These are phyloP conservation scores for Ailurus styani DNA, from an alignment of 2,113 vertebrate species.

Conservation along the genomic window DNA sequence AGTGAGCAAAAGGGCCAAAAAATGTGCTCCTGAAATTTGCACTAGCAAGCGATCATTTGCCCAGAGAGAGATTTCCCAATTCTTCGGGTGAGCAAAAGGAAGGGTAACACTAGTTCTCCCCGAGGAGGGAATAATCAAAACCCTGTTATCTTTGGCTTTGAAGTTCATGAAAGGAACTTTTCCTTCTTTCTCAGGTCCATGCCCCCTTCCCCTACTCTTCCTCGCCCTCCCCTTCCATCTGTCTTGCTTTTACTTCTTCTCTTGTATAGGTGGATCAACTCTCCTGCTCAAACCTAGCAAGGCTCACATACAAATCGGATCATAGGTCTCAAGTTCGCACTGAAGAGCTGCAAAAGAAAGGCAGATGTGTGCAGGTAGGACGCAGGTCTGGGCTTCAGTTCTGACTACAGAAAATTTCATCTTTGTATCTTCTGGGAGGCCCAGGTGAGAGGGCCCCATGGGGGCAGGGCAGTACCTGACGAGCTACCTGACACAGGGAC, in stretches of 20 bases:
- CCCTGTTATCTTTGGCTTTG: not conserved
- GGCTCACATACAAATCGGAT: not conserved
- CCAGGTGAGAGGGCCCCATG: not conserved
- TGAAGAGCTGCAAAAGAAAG: not conserved
- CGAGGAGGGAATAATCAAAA: not conserved
- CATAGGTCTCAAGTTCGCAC: not conserved
- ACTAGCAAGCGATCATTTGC: not conserved
- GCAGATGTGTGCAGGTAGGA: not conserved
- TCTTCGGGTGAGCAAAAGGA: not conserved
- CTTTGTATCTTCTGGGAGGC: rapidly evolving
- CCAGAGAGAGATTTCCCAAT: not conserved
- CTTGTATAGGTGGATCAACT: not conserved
- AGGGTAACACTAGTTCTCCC: not conserved
- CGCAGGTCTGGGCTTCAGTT: not conserved
- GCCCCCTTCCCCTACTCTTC: too few relatives aligned
- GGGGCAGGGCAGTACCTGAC: rapidly evolving
- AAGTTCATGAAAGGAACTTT: not conserved
- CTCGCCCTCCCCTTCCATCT: too few relatives aligned
- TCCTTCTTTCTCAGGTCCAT: not conserved
- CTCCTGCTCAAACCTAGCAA: not conserved
- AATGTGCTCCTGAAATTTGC: not conserved
- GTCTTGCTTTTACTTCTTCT: not conserved
- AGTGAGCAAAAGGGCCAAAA: not conserved
- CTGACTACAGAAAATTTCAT: not conserved
- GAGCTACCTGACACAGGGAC: not conserved